phyloP scores from a whole-genome alignment of 2,888 invertebrate genomes.

The Epirrhoe alternata region DNA sequence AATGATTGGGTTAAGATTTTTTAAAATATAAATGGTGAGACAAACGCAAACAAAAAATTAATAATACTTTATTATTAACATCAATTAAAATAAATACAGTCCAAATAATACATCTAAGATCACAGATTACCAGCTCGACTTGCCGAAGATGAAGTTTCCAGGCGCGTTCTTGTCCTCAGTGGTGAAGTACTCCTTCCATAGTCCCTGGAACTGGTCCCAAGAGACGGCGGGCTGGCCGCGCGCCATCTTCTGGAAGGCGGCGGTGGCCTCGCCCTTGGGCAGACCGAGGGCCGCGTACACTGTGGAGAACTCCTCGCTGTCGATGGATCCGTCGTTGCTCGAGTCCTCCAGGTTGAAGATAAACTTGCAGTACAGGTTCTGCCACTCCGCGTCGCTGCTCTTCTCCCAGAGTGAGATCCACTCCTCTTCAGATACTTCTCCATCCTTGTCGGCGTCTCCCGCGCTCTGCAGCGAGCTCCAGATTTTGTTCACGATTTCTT shows the following conservation, averaged over 20 bases:
- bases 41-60: background rate
- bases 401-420: slow-evolving; percentile 86
- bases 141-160: slow-evolving; percentile 90
- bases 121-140: slow-evolving; percentile 51
- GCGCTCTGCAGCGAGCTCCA: slow-evolving; percentile 94
- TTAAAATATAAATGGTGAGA: no score
- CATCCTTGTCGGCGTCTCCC: slow-evolving; percentile 94
- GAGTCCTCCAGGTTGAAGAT: slow-evolving; percentile 95
- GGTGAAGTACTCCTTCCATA: slow-evolving; percentile 91
- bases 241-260: slow-evolving; percentile 92
- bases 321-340: slow-evolving; percentile 90
- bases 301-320: slow-evolving; percentile 91
- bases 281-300: slow-evolving; percentile 92
- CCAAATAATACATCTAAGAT: background rate
- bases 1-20: no score
- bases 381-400: slow-evolving; percentile 89
- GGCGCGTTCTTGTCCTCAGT: slow-evolving; percentile 80
- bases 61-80: background rate
- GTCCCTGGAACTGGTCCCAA: slow-evolving; percentile 90
- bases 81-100: slow-evolving; percentile 4
- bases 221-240: slow-evolving; percentile 89
- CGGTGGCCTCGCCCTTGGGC: slow-evolving; percentile 88
- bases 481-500: slow-evolving; percentile 90
- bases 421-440: slow-evolving; percentile 86
- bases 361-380: slow-evolving; percentile 92